These are phyloP conservation scores for Manis pentadactyla DNA, from an alignment of 2,797 vertebrate genomes.

Conservation along the genomic window DNA sequence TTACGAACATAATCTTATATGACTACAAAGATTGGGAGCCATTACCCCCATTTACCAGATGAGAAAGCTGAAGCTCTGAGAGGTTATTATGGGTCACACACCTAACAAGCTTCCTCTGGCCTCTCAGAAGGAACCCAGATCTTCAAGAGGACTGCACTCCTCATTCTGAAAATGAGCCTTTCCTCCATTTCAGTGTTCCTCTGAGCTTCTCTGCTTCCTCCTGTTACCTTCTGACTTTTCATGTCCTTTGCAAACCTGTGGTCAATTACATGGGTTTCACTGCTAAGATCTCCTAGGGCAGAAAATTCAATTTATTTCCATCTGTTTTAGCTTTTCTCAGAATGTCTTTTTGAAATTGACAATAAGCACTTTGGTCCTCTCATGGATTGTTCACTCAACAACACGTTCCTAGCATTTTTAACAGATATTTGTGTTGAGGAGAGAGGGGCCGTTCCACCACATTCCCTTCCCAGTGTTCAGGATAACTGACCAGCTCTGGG, in stretches of 20 bases:
- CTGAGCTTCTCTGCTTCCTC: background rate
- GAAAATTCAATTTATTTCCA: constrained; percentile 65
- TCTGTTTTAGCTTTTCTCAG: constrained; percentile 52
- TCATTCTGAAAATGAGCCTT: background rate
- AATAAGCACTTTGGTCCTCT: constrained; percentile 46
- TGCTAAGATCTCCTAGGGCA: constrained; percentile 26
- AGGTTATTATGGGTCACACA: background rate
- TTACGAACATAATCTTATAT: background rate
- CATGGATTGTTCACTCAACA: background rate
- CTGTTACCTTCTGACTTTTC: background rate
- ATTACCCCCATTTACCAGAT: background rate
- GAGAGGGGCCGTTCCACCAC: background rate
- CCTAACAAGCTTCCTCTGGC: background rate
- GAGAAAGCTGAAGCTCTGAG: background rate
- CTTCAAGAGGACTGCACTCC: too few species aligned
- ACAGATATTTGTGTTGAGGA: background rate
- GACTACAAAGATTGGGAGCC: background rate
- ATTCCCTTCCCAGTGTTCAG: background rate
- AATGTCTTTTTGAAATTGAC: constrained; percentile 50
- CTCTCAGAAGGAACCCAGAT: background rate
- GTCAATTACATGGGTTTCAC: constrained; percentile 25
- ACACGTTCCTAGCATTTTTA: background rate
- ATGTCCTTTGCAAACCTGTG: background rate
- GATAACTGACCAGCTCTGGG: background rate
- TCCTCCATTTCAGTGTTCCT: background rate